Evolutionary conservation across 1,140 invertebrate genomes (phyloP).

Genomic region (Eumeta japonica): DNA sequence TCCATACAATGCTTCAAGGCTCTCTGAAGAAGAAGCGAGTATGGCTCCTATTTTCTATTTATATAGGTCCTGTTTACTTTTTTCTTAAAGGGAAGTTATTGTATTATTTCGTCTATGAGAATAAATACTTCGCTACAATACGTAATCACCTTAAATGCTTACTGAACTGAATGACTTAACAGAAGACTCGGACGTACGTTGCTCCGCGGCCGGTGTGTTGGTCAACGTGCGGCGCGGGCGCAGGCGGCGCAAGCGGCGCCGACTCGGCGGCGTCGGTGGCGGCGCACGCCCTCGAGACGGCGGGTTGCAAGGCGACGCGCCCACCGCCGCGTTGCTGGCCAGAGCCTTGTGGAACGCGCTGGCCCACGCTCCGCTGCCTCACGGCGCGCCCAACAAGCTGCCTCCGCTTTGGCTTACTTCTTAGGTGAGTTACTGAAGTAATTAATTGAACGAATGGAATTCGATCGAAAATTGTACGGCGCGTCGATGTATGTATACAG

Average conservation of each 20-base stretch:
- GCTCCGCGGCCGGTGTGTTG: slow-evolving; percentile 37
- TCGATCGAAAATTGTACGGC: neutral
- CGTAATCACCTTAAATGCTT: no score
- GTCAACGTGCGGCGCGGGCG: slow-evolving; percentile 41
- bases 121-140: no score
- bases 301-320: slow-evolving; percentile 19
- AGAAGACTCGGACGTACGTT: slow-evolving; percentile 32
- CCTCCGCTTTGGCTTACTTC: slow-evolving; percentile 24
- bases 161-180: no score
- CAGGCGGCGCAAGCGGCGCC: slow-evolving; percentile 9
- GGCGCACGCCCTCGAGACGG: slow-evolving; percentile 14
- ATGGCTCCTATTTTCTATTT: no score
- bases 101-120: no score
- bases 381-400: slow-evolving; percentile 16
- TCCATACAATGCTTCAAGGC: no score
- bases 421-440: slow-evolving; percentile 21
- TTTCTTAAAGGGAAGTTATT: no score
- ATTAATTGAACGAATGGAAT: neutral
- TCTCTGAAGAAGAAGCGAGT: no score
- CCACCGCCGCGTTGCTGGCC: slow-evolving; percentile 29
- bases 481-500: no score
- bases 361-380: slow-evolving; percentile 23
- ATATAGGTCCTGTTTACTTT: neutral
- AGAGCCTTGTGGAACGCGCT: slow-evolving; percentile 45
- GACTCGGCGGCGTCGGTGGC: slow-evolving; percentile 29